A percentile compares a stretch with the other conserved stretches of the same genome.
phyloP scores from a whole-genome alignment of 2,113 vertebrate genomes.

The Tylochromis polylepis region DNA sequence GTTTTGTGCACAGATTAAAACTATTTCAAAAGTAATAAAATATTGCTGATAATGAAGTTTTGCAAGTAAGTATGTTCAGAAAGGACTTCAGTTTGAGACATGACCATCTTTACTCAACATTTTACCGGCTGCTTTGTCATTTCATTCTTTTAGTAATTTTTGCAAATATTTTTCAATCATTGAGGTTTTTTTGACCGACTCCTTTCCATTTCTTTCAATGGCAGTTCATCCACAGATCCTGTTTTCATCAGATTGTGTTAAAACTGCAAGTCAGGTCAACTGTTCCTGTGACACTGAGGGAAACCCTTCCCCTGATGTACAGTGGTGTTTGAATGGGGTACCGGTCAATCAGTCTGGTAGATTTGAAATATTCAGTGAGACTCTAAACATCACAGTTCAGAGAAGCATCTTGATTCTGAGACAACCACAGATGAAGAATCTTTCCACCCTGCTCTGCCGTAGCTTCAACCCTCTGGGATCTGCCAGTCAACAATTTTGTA shows the following conservation, averaged over 20 bases:
- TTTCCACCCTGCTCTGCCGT: neutral
- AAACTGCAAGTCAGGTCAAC: neutral
- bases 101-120: neutral
- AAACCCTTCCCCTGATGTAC: constrained; percentile 6
- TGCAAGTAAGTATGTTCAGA: fast-evolving
- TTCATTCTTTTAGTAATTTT: fast-evolving
- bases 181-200: fast-evolving
- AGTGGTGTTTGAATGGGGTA: constrained; percentile 12
- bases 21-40: neutral
- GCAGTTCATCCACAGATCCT: constrained; percentile 10
- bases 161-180: neutral
- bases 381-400: neutral
- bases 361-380: neutral
- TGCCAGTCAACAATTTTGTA: neutral
- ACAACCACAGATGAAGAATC: neutral
- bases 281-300: constrained; percentile 31
- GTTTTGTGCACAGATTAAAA: neutral
- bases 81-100: neutral
- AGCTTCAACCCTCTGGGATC: constrained; percentile 28
- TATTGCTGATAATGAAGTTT: neutral
- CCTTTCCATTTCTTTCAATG: neutral
- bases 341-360: neutral
- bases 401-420: neutral
- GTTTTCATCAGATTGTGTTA: neutral
- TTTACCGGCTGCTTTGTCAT: fast-evolving